A percentile compares a stretch with the other conserved stretches of the same genome.
These are phyloP conservation scores for Thereva unica DNA, from an alignment of 2,888 invertebrate species.

Conservation along the genomic window DNA sequence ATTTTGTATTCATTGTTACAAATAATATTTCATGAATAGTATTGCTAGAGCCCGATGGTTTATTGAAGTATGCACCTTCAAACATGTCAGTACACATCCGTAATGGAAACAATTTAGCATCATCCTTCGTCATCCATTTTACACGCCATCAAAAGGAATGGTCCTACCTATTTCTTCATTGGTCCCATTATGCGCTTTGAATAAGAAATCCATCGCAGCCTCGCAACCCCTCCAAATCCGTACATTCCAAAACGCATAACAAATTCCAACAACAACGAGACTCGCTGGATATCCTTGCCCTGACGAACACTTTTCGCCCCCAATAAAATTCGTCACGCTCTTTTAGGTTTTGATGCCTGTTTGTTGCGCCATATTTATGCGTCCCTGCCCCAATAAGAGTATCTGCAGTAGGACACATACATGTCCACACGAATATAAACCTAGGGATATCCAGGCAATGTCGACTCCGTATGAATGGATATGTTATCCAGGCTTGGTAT, in stretches of 20 bases:
- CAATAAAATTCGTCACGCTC: slow-evolving; percentile 43
- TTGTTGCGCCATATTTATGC: slow-evolving; percentile 30
- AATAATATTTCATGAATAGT: too few relatives aligned
- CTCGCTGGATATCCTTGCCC: slow-evolving; percentile 8
- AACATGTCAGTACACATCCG: slow-evolving; percentile 1
- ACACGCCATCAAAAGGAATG: slow-evolving; percentile 9
- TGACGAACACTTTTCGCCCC: slow-evolving; percentile 37
- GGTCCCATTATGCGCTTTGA: slow-evolving; percentile 25
- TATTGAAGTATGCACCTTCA: too few relatives aligned
- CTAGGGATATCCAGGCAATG: slow-evolving; percentile 15
- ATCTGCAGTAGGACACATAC: slow-evolving; percentile 1
- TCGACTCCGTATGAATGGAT: too few relatives aligned
- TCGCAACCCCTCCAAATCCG: background rate
- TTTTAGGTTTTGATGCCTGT: slow-evolving; percentile 29
- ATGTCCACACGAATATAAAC: slow-evolving; percentile 14
- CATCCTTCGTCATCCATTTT: slow-evolving; percentile 3
- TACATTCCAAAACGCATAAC: too few relatives aligned
- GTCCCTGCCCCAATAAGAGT: slow-evolving; percentile 12
- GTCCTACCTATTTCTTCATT: slow-evolving; percentile 23
- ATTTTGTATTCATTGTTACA: too few relatives aligned
- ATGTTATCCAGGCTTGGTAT: slow-evolving; percentile 15
- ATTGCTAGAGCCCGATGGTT: too few relatives aligned
- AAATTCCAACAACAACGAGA: too few relatives aligned
- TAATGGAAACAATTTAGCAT: background rate
- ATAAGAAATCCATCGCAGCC: slow-evolving; percentile 24